A percentile compares a stretch with the other conserved stretches of the same genome.
Evolutionary conservation across 2,113 vertebrate genomes (phyloP).

Genomic region (Lutjanus erythropterus): DNA sequence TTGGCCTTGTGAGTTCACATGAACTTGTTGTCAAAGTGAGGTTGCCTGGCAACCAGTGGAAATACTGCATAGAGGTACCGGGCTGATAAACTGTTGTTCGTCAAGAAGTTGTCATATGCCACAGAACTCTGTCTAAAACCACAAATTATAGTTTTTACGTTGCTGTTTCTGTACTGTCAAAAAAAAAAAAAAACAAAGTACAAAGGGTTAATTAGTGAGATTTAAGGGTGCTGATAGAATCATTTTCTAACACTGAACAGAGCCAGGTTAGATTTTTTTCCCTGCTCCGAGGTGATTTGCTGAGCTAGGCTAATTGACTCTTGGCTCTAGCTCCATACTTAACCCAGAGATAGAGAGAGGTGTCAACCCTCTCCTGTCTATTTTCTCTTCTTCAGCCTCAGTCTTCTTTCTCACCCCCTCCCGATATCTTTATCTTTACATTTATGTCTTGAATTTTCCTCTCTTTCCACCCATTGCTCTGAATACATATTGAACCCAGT

Average conservation of each 20-base stretch:
- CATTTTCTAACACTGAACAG: not conserved
- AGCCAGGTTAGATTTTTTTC: not conserved
- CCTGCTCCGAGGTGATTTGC: not conserved
- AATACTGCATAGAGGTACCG: too few relatives aligned
- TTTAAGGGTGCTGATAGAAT: too few relatives aligned
- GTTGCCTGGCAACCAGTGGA: too few relatives aligned
- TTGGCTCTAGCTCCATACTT: not conserved
- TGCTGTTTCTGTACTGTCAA: too few relatives aligned
- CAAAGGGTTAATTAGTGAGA: not conserved
- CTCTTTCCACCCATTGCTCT: not conserved
- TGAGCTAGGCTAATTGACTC: not conserved
- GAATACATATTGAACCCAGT: conserved; percentile 16
- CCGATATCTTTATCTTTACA: not conserved
- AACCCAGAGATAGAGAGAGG: not conserved
- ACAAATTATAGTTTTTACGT: too few relatives aligned
- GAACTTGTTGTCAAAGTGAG: too few relatives aligned
- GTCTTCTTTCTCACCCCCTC: not conserved
- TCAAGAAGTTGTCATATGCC: too few relatives aligned
- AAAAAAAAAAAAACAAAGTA: not conserved
- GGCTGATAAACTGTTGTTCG: too few relatives aligned
- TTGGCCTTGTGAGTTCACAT: too few relatives aligned
- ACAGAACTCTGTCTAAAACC: too few relatives aligned
- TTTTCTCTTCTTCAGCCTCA: not conserved
- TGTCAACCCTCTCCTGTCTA: not conserved
- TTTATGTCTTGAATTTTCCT: not conserved